phyloP scores from a whole-genome alignment of 2,113 vertebrate genomes.

The Struthidea cinerea region DNA sequence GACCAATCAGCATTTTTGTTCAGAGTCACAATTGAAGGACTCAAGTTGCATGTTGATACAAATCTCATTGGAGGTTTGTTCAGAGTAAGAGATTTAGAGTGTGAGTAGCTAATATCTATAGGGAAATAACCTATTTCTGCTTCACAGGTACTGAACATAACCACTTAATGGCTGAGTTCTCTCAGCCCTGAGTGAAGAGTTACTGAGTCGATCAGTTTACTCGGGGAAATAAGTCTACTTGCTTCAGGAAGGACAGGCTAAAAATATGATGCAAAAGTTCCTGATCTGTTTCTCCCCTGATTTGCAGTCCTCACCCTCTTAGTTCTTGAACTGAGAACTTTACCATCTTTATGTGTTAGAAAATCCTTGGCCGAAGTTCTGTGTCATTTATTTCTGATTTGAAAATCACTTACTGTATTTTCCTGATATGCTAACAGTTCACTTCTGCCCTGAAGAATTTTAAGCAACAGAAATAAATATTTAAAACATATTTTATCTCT shows the following conservation, averaged over 20 bases:
- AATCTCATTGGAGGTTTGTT: background rate
- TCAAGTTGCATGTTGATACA: background rate
- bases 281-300: background rate
- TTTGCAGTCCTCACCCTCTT: background rate
- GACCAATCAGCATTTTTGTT: slow-evolving; percentile 46
- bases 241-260: background rate
- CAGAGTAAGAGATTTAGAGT: background rate
- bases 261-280: background rate
- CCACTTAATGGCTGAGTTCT: background rate
- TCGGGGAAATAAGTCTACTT: background rate
- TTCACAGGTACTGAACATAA: background rate
- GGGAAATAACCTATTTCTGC: background rate
- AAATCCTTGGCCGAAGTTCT: background rate
- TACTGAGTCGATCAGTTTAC: background rate
- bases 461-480: background rate
- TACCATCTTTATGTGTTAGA: background rate
- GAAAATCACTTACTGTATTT: background rate
- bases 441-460: background rate
- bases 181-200: background rate
- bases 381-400: background rate
- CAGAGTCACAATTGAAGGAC: background rate
- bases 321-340: background rate
- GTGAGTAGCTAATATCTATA: background rate
- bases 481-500: background rate
- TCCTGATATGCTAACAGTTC: background rate